Conservation (phyloP, 2,888 invertebrate genomes). For the Notodromas monacha region DNA sequence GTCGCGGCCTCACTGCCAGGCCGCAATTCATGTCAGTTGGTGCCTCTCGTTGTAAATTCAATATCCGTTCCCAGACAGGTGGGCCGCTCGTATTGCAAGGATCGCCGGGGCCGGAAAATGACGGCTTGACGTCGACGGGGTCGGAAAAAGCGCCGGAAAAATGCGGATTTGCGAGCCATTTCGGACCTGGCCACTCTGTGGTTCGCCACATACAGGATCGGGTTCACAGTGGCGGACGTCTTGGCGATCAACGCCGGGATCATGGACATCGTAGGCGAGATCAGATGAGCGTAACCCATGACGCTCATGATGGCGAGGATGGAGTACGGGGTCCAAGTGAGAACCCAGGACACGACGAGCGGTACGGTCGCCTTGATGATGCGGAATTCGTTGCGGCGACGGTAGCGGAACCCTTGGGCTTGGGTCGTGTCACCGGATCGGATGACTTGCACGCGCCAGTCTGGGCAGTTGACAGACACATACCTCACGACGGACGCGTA, state of each 20-base stretch:
- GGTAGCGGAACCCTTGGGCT: constrained; percentile 1
- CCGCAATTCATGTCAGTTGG: too few species aligned
- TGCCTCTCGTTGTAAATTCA: too few species aligned
- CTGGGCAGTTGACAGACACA: neutral
- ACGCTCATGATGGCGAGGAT: constrained; percentile 37
- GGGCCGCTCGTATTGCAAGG: too few species aligned
- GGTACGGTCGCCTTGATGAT: constrained; percentile 31
- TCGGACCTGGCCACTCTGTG: too few species aligned
- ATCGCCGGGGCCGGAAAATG: too few species aligned
- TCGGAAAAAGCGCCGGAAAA: too few species aligned
- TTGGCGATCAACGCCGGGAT: constrained; percentile 14
- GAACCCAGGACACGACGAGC: constrained; percentile 36
- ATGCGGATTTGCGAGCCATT: too few species aligned
- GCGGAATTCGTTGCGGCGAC: constrained; percentile 28
- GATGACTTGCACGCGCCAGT: neutral
- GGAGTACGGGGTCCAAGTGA: constrained; percentile 52
- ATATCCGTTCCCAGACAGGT: too few species aligned
- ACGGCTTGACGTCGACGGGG: too few species aligned
- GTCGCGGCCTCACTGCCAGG: too few species aligned
- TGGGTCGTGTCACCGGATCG: too few species aligned
- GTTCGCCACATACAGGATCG: constrained; percentile 12
- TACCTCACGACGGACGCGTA: constrained; percentile 30
- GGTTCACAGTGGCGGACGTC: constrained; percentile 13
- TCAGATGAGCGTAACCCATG: constrained; percentile 25
- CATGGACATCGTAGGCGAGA: constrained; percentile 25